Percentiles rank a stretch among this genome's conserved stretches.
These are phyloP conservation scores for Macropis europaea DNA, from an alignment of 2,888 invertebrate species.

Conservation along the genomic window DNA sequence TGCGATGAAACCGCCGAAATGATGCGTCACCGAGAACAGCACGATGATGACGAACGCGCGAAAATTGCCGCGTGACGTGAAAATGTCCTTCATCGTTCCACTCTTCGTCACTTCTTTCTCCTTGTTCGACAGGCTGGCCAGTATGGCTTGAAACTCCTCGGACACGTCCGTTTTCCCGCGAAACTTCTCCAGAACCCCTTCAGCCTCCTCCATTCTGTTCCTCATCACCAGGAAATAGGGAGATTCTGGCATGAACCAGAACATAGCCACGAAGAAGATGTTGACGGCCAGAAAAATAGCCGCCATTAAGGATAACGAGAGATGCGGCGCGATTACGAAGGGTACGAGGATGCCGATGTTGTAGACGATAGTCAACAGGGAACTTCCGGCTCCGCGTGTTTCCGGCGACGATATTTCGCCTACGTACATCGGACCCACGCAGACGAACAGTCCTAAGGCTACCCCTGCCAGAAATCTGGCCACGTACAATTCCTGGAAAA, in stretches of 20 bases:
- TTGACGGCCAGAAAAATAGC: conserved; percentile 73
- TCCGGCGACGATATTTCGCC: conserved; percentile 65
- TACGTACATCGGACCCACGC: conserved; percentile 63
- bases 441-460: conserved; percentile 54
- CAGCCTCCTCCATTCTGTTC: conserved; percentile 76
- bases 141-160: conserved; percentile 78
- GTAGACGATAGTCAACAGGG: conserved; percentile 82
- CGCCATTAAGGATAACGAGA: conserved; percentile 62
- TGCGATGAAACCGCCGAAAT: conserved; percentile 77
- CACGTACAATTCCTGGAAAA: conserved; percentile 58
- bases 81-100: conserved; percentile 55
- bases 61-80: conserved; percentile 63
- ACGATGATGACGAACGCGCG: conserved; percentile 79
- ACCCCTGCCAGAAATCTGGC: conserved; percentile 64
- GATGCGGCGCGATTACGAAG: conserved; percentile 66
- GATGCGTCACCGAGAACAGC: conserved; percentile 79
- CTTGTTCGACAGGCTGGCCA: conserved; percentile 26
- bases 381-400: conserved; percentile 83
- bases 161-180: conserved; percentile 81
- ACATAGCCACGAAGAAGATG: conserved; percentile 70
- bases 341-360: conserved; percentile 70
- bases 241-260: conserved; percentile 81
- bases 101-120: conserved; percentile 3
- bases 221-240: conserved; percentile 77
- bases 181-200: conserved; percentile 78